Conservation (phyloP, 2,113 vertebrate genomes). For the Rhinichthys klamathensis region DNA sequence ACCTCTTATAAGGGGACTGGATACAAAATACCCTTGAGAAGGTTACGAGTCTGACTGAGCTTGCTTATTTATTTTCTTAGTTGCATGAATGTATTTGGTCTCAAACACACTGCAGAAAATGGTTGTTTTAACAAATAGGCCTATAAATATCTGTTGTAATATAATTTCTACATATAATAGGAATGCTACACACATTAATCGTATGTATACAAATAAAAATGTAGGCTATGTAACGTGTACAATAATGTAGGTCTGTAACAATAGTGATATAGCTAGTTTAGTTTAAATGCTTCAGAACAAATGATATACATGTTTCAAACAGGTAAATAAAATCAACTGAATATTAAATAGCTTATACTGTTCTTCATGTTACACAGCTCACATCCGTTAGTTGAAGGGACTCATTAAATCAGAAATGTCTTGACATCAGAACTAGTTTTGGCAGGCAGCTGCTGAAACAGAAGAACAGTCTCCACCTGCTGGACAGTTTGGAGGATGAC, state of each 20-base stretch:
- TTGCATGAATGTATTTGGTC: background rate
- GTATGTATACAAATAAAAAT: background rate
- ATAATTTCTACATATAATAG: background rate
- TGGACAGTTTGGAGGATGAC: conserved; percentile 69
- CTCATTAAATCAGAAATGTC: background rate
- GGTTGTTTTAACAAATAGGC: background rate
- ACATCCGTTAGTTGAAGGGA: background rate
- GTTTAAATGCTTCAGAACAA: background rate
- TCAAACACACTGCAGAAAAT: background rate
- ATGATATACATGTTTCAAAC: background rate
- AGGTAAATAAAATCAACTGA: background rate
- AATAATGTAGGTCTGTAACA: background rate
- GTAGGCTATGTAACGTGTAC: background rate
- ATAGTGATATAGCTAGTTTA: background rate
- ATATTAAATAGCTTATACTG: background rate
- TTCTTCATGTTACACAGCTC: background rate
- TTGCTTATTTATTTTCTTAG: conserved; percentile 45
- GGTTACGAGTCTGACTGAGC: conserved; percentile 57
- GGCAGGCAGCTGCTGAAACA: conserved; percentile 62
- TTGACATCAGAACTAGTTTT: background rate
- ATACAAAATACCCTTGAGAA: conserved; percentile 77
- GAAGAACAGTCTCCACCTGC: conserved; percentile 80
- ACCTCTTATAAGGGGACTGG: conserved; percentile 74
- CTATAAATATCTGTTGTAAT: background rate
- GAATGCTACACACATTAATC: background rate